phyloP scores from a whole-genome alignment of 2,113 vertebrate genomes.

The Reinhardtius hippoglossoides region DNA sequence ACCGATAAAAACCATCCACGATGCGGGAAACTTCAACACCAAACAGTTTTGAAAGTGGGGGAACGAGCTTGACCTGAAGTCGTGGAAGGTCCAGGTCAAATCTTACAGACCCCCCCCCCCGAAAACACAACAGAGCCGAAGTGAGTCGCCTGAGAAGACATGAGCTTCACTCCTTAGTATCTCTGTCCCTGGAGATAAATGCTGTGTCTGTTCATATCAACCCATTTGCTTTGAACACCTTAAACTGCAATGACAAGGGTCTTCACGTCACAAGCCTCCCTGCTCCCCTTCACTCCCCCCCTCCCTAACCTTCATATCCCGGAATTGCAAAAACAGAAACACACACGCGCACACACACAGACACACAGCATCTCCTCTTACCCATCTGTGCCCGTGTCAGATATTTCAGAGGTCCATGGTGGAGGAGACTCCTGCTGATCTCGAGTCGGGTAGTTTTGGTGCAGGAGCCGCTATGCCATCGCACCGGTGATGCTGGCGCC shows the following conservation, averaged over 20 bases:
- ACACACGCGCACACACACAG: neutral
- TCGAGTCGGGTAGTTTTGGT: constrained; percentile 25
- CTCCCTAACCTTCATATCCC: neutral
- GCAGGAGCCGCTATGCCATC: constrained; percentile 63
- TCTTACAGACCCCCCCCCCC: neutral
- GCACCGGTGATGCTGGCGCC: constrained; percentile 60
- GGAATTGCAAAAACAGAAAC: neutral
- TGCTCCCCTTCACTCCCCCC: neutral
- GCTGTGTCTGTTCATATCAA: constrained; percentile 12
- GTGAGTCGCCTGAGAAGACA: neutral
- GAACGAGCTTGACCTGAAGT: no score
- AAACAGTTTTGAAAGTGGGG: no score
- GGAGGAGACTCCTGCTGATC: constrained; percentile 55
- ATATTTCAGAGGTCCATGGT: constrained; percentile 76
- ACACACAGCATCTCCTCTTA: constrained; percentile 59
- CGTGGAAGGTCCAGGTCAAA: neutral
- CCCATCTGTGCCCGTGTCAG: constrained; percentile 80
- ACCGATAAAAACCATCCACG: neutral
- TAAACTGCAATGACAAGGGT: constrained; percentile 11
- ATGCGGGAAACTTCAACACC: no score
- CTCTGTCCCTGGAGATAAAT: neutral
- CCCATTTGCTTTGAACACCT: neutral
- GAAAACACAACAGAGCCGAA: no score
- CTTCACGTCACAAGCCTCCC: constrained; percentile 16
- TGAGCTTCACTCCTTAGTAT: neutral